Conservation (phyloP, 1,140 invertebrate genomes). For the Bombus picipes region DNA sequence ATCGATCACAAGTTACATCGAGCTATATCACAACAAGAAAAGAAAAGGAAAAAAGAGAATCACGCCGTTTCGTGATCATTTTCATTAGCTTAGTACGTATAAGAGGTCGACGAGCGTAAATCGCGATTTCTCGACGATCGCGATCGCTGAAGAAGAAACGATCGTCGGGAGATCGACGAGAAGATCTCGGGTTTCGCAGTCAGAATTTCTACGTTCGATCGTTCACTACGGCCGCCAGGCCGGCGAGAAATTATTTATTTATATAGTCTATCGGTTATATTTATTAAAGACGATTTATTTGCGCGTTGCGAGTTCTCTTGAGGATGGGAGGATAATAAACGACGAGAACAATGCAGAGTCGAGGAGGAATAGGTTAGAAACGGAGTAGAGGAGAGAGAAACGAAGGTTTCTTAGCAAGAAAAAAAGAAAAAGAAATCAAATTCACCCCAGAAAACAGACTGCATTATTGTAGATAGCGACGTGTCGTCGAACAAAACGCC, state of each 20-base stretch:
- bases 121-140: background rate
- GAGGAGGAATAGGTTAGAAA: background rate
- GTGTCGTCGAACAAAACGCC: slow-evolving; percentile 68
- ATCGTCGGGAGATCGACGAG: background rate
- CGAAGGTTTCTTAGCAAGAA: slow-evolving; percentile 12
- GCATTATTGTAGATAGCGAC: slow-evolving; percentile 69
- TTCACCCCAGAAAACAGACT: slow-evolving; percentile 57
- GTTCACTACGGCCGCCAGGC: slow-evolving; percentile 13
- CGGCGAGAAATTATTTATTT: slow-evolving; percentile 75
- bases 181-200: slow-evolving; percentile 3
- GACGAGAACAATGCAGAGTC: background rate
- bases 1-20: background rate
- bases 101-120: slow-evolving; percentile 5
- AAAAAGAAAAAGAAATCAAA: slow-evolving; percentile 57
- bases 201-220: slow-evolving; percentile 46
- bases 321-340: background rate
- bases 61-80: background rate
- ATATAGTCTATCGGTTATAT: slow-evolving; percentile 82
- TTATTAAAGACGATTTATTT: slow-evolving; percentile 81
- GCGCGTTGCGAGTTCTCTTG: slow-evolving; percentile 72
- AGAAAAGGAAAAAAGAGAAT: background rate
- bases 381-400: background rate
- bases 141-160: background rate
- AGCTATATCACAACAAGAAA: background rate
- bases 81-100: background rate